These are phyloP conservation scores for Acrocephalus kingi DNA, from an alignment of 2,113 vertebrate species.

Conservation along the genomic window DNA sequence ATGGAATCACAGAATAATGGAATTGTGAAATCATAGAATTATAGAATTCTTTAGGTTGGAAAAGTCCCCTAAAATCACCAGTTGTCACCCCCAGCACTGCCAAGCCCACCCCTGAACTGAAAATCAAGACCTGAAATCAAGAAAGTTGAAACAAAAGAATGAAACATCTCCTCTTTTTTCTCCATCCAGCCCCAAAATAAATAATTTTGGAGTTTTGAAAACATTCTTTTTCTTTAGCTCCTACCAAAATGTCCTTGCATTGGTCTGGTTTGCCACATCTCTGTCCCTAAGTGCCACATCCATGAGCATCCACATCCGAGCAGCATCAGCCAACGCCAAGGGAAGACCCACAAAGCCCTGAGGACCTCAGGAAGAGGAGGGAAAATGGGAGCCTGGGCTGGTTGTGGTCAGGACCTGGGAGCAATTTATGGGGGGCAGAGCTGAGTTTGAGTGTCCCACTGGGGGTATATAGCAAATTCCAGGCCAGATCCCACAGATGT, in stretches of 20 bases:
- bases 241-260: not conserved
- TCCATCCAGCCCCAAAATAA: not conserved
- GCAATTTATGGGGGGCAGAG: not conserved
- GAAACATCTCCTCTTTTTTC: not conserved
- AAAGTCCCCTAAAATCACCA: not conserved
- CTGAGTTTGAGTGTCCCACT: slow-evolving; percentile 36
- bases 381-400: not conserved
- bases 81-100: not conserved
- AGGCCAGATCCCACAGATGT: not conserved
- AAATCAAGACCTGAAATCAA: not conserved
- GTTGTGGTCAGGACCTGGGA: not conserved
- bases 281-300: not conserved
- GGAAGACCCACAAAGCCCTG: not conserved
- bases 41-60: not conserved
- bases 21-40: not conserved
- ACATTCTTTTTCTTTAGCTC: not conserved
- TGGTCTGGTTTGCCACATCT: not conserved
- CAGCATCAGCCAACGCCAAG: not conserved
- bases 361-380: not conserved
- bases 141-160: not conserved
- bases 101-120: not conserved
- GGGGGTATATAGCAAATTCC: slow-evolving; percentile 18
- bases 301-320: too few species aligned
- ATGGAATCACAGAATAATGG: not conserved
- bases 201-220: not conserved